Base-by-base conservation (phyloP, 2,797 vertebrate genomes). In the Notamacropus eugenii region DNA sequence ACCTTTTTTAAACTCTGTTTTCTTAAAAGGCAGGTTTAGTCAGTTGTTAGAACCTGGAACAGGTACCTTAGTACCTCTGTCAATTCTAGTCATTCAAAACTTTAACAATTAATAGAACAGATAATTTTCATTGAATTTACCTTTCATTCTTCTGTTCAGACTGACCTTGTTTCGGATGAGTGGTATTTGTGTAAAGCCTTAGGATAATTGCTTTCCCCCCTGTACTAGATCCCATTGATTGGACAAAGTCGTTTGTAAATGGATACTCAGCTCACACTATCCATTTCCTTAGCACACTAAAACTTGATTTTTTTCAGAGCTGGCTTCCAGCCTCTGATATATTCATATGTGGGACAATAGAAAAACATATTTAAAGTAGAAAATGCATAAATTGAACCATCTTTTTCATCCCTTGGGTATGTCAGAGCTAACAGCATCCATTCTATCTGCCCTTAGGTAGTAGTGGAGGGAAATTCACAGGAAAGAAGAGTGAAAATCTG, bases 81-180 rank as follows among this genome's bases (percentile, higher is more conserved):
- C 94, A 97, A 22, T 52, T 58, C 90, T 62, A 92, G 92, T 96
- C 95, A 52, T 0, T 91, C 94, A 92, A 96, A 62, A 92, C 1
- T 91, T 92, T 94, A 95, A 97, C 94, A 97, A 90, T 46, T 97
- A 97, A 55, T 93, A 10, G 94, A 96, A 34, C 87, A 56, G 31
- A 16, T 96, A 59, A 93, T 93, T 93, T 96, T 96, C 97, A 95
- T 92, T 97, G 90, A 95, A 54, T 90, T 91, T 96, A 82, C 90
- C 95, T 27, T 46, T 74, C 40, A 57, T 95, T 87, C 6, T 92
- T 94, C 93, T 95, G 96, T 91, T 92, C 54, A 93, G 87, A 93
- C 9, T 97, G 54, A 90, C 87, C 54, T 95, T 94, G 91, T 95
- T 97, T 91, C 22, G 58, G 62, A 67, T 34, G 74, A 96, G 52